Base-by-base conservation (phyloP, 2,888 invertebrate species). In the Dasysyrphus albostriatus region DNA sequence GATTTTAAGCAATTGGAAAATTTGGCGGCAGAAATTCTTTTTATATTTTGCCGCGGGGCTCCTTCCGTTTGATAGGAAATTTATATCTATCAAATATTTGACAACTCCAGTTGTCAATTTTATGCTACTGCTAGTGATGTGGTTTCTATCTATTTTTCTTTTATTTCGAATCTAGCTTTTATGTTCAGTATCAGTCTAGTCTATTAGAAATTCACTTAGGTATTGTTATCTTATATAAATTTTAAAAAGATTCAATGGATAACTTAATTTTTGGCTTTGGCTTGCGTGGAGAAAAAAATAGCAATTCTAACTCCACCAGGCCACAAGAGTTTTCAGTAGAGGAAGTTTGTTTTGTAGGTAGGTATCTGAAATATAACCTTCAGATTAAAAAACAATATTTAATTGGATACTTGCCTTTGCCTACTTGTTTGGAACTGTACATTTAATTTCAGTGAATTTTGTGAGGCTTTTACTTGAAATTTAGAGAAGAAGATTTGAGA, bases 11-110 rank as follows among this genome's bases (percentile, higher is more conserved):
- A 39, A 54, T 44, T 49, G 61, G 65, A 24, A 77, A 83, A 83
- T 83, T 87, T 87, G 87, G 87, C 87, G 87, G 83, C 59, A 79
- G 78, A 87, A 87, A 83, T 61, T 72, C 63, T 65, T 73, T 61
- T 39, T 51, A 44, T 54, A 47, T 69, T 58, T 70, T 82, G 51
- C 70, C 29, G 56, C 42, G 82, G 82, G 42, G 34, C 75, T 70
- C 56, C 54, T 51, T 69, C 63, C 47, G 32, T 39, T 69, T 77
- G 44, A 29, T 73, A 51, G 83, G 44, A 67, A 49, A 63, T 51
- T 32, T 79, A 63, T 74, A 70, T 83, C 59, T 82, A 70, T 83
- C 59, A 73, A 67, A 77, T 58, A 42, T 63, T 87, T 87, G 87
- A 87, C 87, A 87, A 79, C 72, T 83, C 59, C 24, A 74, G 47